Evolutionary conservation across 2,797 vertebrate genomes (phyloP).

Genomic region (Pagetopsis macropterus): DNA sequence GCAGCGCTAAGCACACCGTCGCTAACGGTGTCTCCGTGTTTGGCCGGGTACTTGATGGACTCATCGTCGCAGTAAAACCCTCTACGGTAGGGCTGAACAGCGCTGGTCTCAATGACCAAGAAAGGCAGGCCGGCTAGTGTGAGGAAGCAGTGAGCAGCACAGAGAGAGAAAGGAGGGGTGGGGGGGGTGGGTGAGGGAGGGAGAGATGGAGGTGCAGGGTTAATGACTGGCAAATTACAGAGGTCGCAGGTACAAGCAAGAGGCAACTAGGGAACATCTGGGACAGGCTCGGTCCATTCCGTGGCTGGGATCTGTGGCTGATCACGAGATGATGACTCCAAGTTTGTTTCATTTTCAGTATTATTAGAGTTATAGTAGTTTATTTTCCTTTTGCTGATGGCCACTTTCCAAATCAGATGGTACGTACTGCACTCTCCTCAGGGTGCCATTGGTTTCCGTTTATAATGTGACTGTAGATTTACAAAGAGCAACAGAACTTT

Average conservation of each 20-base stretch:
- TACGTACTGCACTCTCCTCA: conserved; percentile 2
- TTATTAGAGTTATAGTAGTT: background rate
- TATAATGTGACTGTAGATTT: background rate
- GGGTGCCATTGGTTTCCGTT: background rate
- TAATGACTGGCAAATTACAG: conserved; percentile 70
- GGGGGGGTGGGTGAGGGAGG: conserved; percentile 46
- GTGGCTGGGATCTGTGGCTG: conserved; percentile 41
- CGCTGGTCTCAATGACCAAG: conserved; percentile 96
- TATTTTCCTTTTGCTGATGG: background rate
- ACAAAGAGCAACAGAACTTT: background rate
- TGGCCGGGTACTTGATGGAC: conserved; percentile 95
- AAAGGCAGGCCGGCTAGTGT: conserved; percentile 92
- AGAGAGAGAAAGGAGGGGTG: conserved; percentile 36
- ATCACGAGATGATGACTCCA: conserved; percentile 33
- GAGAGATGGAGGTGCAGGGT: conserved; percentile 74
- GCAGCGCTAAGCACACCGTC: conserved; percentile 93
- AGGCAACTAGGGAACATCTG: conserved; percentile 67
- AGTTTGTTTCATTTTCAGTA: conserved; percentile 28
- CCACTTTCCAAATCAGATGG: conserved; percentile 5
- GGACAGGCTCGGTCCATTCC: conserved; percentile 58
- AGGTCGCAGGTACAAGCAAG: conserved; percentile 72
- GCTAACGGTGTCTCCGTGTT: conserved; percentile 93
- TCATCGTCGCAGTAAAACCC: conserved; percentile 97
- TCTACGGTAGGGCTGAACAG: conserved; percentile 93
- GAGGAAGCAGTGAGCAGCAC: conserved; percentile 67